Evolutionary conservation across 2,797 vertebrate genomes (phyloP), one percentile per base, ranked within the genome.

Genomic region (Picus viridis): DNA sequence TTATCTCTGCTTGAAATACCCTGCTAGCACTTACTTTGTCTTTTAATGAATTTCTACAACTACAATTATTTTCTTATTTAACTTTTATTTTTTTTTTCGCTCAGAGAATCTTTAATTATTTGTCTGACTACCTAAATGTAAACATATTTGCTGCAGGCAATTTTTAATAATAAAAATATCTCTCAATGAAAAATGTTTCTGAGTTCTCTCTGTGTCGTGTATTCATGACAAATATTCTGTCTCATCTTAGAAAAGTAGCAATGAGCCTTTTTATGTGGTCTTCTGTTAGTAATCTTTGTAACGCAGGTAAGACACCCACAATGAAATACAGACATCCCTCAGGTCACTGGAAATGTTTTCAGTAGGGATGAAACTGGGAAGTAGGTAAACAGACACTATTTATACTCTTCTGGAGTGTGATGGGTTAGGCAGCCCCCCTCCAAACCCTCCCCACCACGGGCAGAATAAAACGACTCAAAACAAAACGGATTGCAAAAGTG

Each of bases 381-480:
- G 14, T 72, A 84, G 75, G 72, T 84, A 89, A 84, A 88, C 34
- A 93, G 45, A 91, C 36, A 24, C 58, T 91, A 65, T 76, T 92
- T 84, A 74, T 64, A 58, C 14, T 49, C 54, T 80, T 45, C 41
- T 93, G 58, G 77, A n/a, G n/a, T n/a, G n/a, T n/a, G n/a, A n/a
- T n/a, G n/a, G n/a, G n/a, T n/a, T n/a, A n/a, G n/a, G n/a, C n/a
- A n/a, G n/a, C n/a, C n/a, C n/a, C n/a, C n/a, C n/a, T n/a, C n/a
- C n/a, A n/a, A n/a, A n/a, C n/a, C n/a, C n/a, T n/a, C n/a, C n/a
- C n/a, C n/a, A n/a, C n/a, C n/a, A n/a, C n/a, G n/a, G n/a, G n/a
- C n/a, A n/a, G n/a, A n/a, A n/a, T n/a, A n/a, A n/a, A n/a, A n/a
- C n/a, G n/a, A n/a, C n/a, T n/a, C n/a, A n/a, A n/a, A n/a, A n/a